Evolutionary conservation across 1,140 invertebrate genomes (phyloP).

Genomic region (Oedothorax gibbosus): DNA sequence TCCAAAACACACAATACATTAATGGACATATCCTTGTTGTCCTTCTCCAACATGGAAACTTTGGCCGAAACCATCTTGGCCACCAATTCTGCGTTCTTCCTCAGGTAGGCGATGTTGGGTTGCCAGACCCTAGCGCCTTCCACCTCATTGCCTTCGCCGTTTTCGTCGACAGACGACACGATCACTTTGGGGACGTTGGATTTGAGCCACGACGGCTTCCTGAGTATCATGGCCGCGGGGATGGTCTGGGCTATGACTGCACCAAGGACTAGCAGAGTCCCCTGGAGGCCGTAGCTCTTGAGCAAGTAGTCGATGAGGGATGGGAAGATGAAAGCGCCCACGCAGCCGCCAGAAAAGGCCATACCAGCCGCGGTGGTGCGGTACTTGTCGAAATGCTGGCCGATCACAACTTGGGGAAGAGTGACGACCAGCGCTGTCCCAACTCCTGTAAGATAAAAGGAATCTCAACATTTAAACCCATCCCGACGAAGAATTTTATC

Average conservation of each 20-base stretch:
- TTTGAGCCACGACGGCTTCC: constrained; percentile 70
- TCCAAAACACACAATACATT: too few relatives aligned
- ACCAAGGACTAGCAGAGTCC: constrained; percentile 78
- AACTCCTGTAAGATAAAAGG: constrained; percentile 23
- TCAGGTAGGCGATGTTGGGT: too few relatives aligned
- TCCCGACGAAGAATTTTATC: not conserved
- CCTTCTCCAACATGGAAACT: too few relatives aligned
- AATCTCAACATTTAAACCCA: not conserved
- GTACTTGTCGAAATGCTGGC: constrained; percentile 54
- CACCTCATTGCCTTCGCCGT: too few relatives aligned
- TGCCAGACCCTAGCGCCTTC: too few relatives aligned
- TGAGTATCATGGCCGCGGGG: constrained; percentile 71
- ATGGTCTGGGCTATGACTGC: constrained; percentile 80
- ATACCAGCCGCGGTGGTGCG: constrained; percentile 60
- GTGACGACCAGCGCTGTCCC: constrained; percentile 21
- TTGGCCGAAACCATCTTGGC: too few relatives aligned
- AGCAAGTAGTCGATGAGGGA: constrained; percentile 64
- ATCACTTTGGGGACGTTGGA: too few relatives aligned
- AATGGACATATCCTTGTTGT: too few relatives aligned
- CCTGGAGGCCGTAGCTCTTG: constrained; percentile 59
- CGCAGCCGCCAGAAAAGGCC: constrained; percentile 66
- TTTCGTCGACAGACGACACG: too few relatives aligned
- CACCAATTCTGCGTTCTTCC: too few relatives aligned
- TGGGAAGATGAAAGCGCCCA: constrained; percentile 67
- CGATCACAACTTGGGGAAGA: constrained; percentile 59